Evolutionary conservation across 1,140 invertebrate genomes (phyloP).

Genomic region (Drosophila rufa): DNA sequence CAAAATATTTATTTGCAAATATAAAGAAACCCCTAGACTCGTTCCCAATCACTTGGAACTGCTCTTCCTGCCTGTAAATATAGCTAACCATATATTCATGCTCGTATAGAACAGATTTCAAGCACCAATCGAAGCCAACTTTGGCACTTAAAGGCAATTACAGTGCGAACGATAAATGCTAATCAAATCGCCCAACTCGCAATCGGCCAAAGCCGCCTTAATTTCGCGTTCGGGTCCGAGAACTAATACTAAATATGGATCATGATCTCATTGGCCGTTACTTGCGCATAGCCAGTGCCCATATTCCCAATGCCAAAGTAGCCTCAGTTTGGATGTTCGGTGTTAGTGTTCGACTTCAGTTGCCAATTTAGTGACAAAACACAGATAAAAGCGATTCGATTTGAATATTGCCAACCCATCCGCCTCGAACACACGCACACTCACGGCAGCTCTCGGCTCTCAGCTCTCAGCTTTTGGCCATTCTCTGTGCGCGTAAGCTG

Average conservation of each 20-base stretch:
- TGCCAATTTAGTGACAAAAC: constrained; percentile 78
- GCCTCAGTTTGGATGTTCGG: constrained; percentile 50
- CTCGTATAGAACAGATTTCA: background rate
- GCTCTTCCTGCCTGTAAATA: background rate
- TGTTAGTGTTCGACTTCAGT: constrained; percentile 65
- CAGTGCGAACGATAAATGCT: constrained; percentile 58
- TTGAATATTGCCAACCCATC: constrained; percentile 67
- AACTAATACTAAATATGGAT: constrained; percentile 61
- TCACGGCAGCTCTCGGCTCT: no score
- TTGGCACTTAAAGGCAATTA: constrained; percentile 53
- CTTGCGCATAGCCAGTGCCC: constrained; percentile 69
- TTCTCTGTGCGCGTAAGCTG: constrained; percentile 39
- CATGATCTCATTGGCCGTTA: constrained; percentile 69
- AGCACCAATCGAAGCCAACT: constrained; percentile 14
- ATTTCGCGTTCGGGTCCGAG: constrained; percentile 18
- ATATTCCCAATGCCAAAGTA: constrained; percentile 44
- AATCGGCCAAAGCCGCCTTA: constrained; percentile 37
- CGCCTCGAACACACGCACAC: constrained; percentile 33
- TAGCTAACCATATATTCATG: background rate
- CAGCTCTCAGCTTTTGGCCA: background rate
- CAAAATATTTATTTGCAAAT: no score
- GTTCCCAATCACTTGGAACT: background rate
- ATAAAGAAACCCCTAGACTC: background rate
- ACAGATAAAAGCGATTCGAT: constrained; percentile 75
- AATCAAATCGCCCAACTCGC: constrained; percentile 53